Base-by-base conservation (phyloP, 2,888 invertebrate genomes). In the Callyntrura sp. region DNA sequence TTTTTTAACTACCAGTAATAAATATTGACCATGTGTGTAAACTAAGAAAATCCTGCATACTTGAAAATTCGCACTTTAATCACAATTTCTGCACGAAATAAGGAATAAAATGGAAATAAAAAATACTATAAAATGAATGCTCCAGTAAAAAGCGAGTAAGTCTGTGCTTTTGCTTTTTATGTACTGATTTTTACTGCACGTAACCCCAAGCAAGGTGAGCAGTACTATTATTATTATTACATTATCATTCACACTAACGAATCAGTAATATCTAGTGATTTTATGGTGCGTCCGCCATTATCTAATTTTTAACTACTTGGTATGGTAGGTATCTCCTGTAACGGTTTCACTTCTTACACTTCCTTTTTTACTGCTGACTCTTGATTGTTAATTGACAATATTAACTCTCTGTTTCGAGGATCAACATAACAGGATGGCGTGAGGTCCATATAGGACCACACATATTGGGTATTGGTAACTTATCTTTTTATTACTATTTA, bases 81-180 rank as follows among this genome's bases (percentile, higher is more conserved):
- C 57, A 57, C 57, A 1, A n/a, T n/a, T 51, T 17, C 12, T 17
- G 20, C n/a, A 60, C 20, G 17, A 60, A 60, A 60, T 60, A 17
- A n/a, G 2, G 17, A 14, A 23, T 35, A 28, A 12, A 35, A 35
- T 14, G 28, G 12, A 60, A 17, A 17, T 60, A n/a, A 17, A 51
- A 51, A 14, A 51, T 35, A 6, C 35, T 6, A 51, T 51, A n/a
- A 20, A 60, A 9, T 17, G 8, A 60, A 65, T 14, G 65, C 65
- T 65, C 65, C 65, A 65, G 65, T 23, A 60, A 60, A 60, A 60
- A 60, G n/a, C n/a, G n/a, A n/a, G 14, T 25, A 0, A 62, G 65
- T 35, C 12, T 65, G 65, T 6, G 28, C 6, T 28, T 65, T 65
- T 3, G 23, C 5, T 14, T 65, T 65, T 28, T 35, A 60, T 17